Evolutionary conservation across 2,888 invertebrate species (phyloP).

Genomic region (Acleris emargana): DNA sequence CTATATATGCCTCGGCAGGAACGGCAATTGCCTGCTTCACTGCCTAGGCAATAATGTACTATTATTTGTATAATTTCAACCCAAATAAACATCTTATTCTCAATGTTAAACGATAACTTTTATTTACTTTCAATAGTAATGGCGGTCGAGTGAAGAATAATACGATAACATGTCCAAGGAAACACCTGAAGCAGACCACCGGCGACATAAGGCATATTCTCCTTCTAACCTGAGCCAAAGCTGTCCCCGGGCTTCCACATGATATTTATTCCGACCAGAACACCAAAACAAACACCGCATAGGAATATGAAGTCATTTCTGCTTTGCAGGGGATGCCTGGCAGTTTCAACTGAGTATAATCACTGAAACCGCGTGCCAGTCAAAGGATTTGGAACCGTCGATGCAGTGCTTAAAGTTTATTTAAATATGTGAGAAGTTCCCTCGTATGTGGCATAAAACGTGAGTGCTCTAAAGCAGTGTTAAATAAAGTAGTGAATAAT

Average conservation of each 20-base stretch:
- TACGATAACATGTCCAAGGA: too few relatives aligned
- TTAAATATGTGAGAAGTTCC: not conserved
- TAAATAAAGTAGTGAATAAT: slow-evolving; percentile 44
- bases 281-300: slow-evolving; percentile 1
- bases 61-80: too few relatives aligned
- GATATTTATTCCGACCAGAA: not conserved
- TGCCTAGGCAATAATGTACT: too few relatives aligned
- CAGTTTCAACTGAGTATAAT: slow-evolving; percentile 11
- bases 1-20: too few relatives aligned
- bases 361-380: not conserved
- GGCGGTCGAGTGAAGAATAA: too few relatives aligned
- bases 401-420: not conserved
- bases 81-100: too few relatives aligned
- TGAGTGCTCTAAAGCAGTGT: slow-evolving; percentile 26
- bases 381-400: slow-evolving; percentile 9
- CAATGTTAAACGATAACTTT: too few relatives aligned
- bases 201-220: too few relatives aligned
- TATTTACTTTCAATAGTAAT: too few relatives aligned
- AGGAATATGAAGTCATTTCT: slow-evolving; percentile 19
- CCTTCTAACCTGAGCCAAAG: not conserved
- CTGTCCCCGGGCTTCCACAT: not conserved
- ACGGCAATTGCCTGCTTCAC: too few relatives aligned
- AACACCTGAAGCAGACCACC: too few relatives aligned
- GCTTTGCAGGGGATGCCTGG: slow-evolving; percentile 12
- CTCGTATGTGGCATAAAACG: slow-evolving; percentile 11